phyloP scores from a whole-genome alignment of 2,888 invertebrate genomes.

The Drosophila testacea region DNA sequence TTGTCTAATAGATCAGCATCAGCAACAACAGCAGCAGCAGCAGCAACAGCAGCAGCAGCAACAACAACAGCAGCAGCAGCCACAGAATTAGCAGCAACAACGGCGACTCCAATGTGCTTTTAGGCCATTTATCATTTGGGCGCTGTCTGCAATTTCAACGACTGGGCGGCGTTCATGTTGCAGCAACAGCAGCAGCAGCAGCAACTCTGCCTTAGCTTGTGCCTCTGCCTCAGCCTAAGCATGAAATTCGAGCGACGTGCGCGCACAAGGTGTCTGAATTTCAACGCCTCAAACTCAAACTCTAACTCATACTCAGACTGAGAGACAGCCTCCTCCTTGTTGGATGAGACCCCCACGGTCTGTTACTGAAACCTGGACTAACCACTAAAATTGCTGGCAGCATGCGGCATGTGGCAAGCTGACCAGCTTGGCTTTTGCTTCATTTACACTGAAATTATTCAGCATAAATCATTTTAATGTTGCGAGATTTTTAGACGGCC shows the following conservation, averaged over 20 bases:
- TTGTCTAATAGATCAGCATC: conserved; percentile 77
- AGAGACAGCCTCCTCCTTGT: conserved; percentile 1
- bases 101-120: conserved; percentile 74
- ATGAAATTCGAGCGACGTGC: conserved; percentile 74
- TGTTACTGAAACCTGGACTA: conserved; percentile 42
- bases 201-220: conserved; percentile 23
- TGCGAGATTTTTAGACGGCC: conserved; percentile 78
- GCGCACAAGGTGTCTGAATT: conserved; percentile 76
- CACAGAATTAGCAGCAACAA: conserved; percentile 43
- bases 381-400: conserved; percentile 57
- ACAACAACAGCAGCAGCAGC: conserved; percentile 29
- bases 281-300: conserved; percentile 66
- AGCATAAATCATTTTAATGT: conserved; percentile 80
- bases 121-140: conserved; percentile 74
- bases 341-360: conserved; percentile 22
- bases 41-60: conserved; percentile 28
- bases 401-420: conserved; percentile 14
- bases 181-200: conserved; percentile 36
- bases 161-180: conserved; percentile 66
- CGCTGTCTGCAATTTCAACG: conserved; percentile 76
- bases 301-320: conserved; percentile 39
- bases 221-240: conserved; percentile 40
- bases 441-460: conserved; percentile 77
- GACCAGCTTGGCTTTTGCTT: conserved; percentile 68
- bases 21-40: conserved; percentile 38